Evolutionary conservation across 2,797 vertebrate genomes (phyloP).

Genomic region (Cygnus olor): DNA sequence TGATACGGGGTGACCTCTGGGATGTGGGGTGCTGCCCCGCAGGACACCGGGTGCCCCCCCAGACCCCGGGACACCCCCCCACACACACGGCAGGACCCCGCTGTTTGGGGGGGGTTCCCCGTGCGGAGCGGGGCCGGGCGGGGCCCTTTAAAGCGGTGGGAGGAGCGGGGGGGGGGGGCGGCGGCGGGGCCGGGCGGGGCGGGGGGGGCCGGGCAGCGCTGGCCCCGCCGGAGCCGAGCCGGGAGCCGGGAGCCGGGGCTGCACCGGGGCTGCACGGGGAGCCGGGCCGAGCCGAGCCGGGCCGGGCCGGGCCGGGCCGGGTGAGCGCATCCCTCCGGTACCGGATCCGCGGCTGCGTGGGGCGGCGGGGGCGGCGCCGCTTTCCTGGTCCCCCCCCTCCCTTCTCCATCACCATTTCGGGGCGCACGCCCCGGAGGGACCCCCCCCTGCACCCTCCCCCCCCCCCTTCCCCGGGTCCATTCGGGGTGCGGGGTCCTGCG

Average conservation of each 20-base stretch:
- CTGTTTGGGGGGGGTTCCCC: too few species aligned
- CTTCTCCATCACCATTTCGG: not conserved
- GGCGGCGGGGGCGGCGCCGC: not conserved
- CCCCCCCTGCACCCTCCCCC: too few species aligned
- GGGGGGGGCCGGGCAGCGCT: not conserved
- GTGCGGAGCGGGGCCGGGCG: not conserved
- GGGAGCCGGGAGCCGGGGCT: not conserved
- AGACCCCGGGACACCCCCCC: too few species aligned
- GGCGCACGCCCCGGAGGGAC: not conserved
- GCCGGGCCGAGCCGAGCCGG: too few species aligned
- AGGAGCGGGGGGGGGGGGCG: not conserved
- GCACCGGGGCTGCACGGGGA: too few species aligned
- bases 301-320: not conserved
- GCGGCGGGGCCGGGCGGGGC: not conserved
- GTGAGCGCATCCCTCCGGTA: not conserved
- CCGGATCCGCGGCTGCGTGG: not conserved
- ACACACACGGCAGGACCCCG: too few species aligned
- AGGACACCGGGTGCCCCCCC: too few species aligned
- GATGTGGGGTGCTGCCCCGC: too few species aligned
- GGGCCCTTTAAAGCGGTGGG: not conserved
- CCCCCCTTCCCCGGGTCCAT: too few species aligned
- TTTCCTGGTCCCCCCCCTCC: not conserved
- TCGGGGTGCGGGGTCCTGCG: not conserved
- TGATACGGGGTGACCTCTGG: not conserved
- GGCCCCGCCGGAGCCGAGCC: not conserved